Percentiles rank a stretch among this genome's conserved stretches.
These are phyloP conservation scores for Sphaerophoria rueppellii DNA, from an alignment of 2,888 invertebrate genomes.

Conservation along the genomic window DNA sequence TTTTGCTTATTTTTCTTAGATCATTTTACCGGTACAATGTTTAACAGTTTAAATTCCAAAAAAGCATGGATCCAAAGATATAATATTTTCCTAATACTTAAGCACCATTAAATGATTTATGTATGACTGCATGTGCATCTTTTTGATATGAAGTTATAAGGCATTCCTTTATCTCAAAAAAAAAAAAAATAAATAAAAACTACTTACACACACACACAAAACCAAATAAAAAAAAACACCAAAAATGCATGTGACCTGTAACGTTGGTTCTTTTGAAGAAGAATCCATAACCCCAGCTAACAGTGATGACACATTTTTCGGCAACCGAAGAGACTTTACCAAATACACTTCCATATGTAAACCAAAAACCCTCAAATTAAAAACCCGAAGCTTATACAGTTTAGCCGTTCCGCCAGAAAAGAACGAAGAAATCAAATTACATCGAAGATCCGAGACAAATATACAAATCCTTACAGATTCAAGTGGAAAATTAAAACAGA, in stretches of 20 bases:
- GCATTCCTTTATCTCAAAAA: conserved; percentile 4
- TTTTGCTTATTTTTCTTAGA: conserved; percentile 7
- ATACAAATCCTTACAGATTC: conserved; percentile 66
- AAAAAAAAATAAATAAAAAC: not conserved
- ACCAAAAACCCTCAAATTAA: conserved; percentile 65
- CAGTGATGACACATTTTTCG: conserved; percentile 54
- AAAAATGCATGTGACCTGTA: conserved; percentile 66
- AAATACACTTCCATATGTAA: conserved; percentile 53
- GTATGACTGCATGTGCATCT: conserved; percentile 17
- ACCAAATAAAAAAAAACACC: not conserved
- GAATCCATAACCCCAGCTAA: conserved; percentile 52
- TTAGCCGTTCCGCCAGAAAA: conserved; percentile 75
- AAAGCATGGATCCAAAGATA: conserved; percentile 25
- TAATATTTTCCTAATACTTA: conserved; percentile 9
- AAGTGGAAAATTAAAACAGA: not conserved
- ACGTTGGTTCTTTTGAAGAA: conserved; percentile 55
- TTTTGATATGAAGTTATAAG: conserved; percentile 13
- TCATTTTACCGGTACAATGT: not conserved
- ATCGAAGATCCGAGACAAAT: conserved; percentile 76
- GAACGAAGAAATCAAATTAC: conserved; percentile 75
- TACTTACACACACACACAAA: not conserved
- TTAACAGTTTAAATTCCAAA: conserved; percentile 7
- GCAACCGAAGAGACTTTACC: conserved; percentile 32
- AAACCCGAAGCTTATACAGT: conserved; percentile 78
- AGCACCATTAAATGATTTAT: not conserved